Percentiles rank a stretch among this genome's conserved stretches.
Conservation (phyloP, 1,140 invertebrate genomes). For the Melanaphis sacchari region DNA sequence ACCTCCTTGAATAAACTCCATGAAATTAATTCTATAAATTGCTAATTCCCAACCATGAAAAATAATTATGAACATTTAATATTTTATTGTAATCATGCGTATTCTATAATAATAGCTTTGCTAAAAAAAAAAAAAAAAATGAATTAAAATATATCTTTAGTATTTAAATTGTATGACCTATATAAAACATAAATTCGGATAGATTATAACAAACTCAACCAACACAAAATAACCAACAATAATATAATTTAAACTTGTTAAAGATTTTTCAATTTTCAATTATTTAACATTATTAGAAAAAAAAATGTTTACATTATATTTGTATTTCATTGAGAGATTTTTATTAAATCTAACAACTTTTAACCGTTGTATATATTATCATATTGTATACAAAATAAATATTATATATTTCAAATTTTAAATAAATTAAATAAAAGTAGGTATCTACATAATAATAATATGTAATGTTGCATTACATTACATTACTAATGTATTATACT, state of each 20-base stretch:
- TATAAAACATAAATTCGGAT: neutral
- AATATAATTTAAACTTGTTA: neutral
- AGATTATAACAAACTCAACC: neutral
- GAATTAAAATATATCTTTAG: neutral
- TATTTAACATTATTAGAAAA: neutral
- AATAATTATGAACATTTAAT: neutral
- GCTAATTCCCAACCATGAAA: neutral
- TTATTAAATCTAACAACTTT: neutral
- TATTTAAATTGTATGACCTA: neutral
- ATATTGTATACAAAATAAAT: no score
- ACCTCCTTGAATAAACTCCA: conserved; percentile 22
- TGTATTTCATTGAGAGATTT: neutral
- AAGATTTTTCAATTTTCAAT: neutral
- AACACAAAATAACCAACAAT: neutral
- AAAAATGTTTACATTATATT: neutral
- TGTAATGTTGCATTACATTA: neutral
- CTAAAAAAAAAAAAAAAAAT: neutral
- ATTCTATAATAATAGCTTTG: neutral
- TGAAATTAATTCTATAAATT: neutral
- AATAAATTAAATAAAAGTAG: neutral
- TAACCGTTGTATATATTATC: neutral
- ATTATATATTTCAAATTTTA: neutral
- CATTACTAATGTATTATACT: no score
- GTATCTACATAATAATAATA: neutral
- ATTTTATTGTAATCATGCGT: neutral